Evolutionary conservation across 2,888 invertebrate genomes (phyloP).

Genomic region (Matsumyia berberina): DNA sequence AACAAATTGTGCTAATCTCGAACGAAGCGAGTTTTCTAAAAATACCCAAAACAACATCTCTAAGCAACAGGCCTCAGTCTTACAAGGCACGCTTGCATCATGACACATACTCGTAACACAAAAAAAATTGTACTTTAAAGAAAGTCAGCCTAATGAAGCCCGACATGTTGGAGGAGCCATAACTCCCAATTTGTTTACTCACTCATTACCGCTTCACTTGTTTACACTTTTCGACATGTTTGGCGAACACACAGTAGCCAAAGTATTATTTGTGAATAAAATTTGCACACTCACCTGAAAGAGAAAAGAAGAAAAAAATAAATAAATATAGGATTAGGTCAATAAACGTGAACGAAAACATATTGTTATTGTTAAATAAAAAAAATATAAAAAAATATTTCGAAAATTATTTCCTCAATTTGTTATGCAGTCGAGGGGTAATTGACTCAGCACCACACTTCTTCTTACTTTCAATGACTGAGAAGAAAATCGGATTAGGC

Average conservation of each 20-base stretch:
- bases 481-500: slow-evolving; percentile 13
- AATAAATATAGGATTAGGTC: slow-evolving; percentile 60
- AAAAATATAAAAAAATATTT: slow-evolving; percentile 9
- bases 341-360: slow-evolving; percentile 46
- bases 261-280: slow-evolving; percentile 52
- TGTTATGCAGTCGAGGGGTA: slow-evolving; percentile 16
- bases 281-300: slow-evolving; percentile 69
- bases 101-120: slow-evolving; percentile 1
- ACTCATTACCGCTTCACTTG: slow-evolving; percentile 64
- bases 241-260: slow-evolving; percentile 29
- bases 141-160: slow-evolving; percentile 11
- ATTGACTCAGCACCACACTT: slow-evolving; percentile 9
- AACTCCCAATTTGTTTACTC: slow-evolving; percentile 53
- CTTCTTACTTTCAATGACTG: not conserved
- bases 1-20: too few relatives aligned
- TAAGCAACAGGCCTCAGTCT: not conserved
- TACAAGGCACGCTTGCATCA: slow-evolving; percentile 8
- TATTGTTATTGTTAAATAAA: slow-evolving; percentile 26
- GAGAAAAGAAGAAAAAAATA: slow-evolving; percentile 41
- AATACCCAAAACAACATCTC: slow-evolving; percentile 12
- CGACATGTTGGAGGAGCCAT: slow-evolving; percentile 11
- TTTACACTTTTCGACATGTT: slow-evolving; percentile 45
- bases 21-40: slow-evolving; percentile 16
- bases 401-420: slow-evolving; percentile 39
- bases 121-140: too few relatives aligned